A percentile compares a stretch with the other conserved stretches of the same genome.
phyloP scores from a whole-genome alignment of 2,888 invertebrate species.

The Folsomia manolachei region DNA sequence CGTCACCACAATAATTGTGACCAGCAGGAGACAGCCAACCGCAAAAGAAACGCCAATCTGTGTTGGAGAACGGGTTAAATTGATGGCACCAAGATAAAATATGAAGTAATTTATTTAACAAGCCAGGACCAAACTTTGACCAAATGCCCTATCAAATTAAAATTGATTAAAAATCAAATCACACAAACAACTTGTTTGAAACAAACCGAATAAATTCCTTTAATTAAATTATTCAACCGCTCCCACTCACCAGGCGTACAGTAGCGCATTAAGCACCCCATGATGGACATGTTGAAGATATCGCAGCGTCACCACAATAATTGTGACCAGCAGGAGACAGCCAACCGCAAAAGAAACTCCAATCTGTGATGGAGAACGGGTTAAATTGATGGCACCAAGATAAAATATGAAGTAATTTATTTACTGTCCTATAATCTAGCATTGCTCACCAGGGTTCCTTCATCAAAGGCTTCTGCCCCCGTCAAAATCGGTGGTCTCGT shows the following conservation, averaged over 20 bases:
- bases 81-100: background rate
- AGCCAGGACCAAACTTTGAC: constrained; percentile 15
- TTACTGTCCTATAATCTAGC: background rate
- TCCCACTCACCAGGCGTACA: constrained; percentile 19
- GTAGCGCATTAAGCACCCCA: constrained; percentile 21
- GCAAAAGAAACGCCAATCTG: constrained; percentile 27
- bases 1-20: constrained; percentile 13
- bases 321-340: constrained; percentile 24
- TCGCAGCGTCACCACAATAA: constrained; percentile 17
- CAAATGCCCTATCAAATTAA: background rate
- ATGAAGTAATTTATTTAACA: background rate
- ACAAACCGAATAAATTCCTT: background rate
- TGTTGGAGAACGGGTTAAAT: background rate
- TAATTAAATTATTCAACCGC: too few species aligned
- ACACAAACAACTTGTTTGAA: background rate
- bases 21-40: constrained; percentile 22
- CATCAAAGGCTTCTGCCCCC: constrained; percentile 36
- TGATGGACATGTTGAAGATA: constrained; percentile 24
- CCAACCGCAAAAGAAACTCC: constrained; percentile 21
- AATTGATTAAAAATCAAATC: background rate
- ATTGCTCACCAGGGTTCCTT: constrained; percentile 31
- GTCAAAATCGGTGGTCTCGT: constrained; percentile 41
- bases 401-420: background rate
- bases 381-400: too few species aligned
- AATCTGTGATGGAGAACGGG: constrained; percentile 5